These are phyloP conservation scores for Sinocyclocheilus maitianheensis DNA, from an alignment of 2,113 vertebrate species.

Conservation along the genomic window DNA sequence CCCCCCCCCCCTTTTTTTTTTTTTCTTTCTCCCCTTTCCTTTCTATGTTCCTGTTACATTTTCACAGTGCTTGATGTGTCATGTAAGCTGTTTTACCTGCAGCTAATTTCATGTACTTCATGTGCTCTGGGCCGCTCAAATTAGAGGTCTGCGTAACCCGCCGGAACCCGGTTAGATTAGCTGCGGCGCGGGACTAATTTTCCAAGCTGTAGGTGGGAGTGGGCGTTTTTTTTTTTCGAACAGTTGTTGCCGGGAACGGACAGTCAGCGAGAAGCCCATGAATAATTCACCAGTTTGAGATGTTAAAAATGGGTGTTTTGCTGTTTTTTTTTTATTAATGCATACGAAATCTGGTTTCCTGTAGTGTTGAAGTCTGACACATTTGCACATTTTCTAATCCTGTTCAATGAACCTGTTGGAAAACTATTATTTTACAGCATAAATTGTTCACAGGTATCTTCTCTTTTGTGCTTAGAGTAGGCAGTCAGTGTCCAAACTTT, in stretches of 20 bases:
- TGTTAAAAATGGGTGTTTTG: constrained; percentile 2
- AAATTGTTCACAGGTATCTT: background rate
- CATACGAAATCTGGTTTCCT: background rate
- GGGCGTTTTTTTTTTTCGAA: background rate
- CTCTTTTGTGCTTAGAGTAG: background rate
- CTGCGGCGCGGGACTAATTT: background rate
- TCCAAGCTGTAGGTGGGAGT: background rate
- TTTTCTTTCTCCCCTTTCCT: too few relatives aligned
- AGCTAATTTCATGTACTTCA: constrained; percentile 6
- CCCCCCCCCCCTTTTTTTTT: background rate
- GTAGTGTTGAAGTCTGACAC: background rate
- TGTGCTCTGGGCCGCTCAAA: background rate
- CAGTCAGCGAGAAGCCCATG: background rate
- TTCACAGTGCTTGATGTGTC: background rate
- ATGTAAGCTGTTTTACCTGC: background rate
- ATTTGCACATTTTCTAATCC: constrained; percentile 1
- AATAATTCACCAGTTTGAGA: constrained; percentile 17
- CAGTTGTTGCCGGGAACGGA: background rate
- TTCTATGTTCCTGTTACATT: too few relatives aligned
- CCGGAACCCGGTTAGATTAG: constrained; percentile 2
- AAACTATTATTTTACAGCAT: constrained; percentile 1
- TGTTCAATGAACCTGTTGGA: background rate
- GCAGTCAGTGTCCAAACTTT: background rate
- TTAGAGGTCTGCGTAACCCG: background rate
- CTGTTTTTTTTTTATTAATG: background rate